These are phyloP conservation scores for Apostichopus californicus DNA, from an alignment of 35 echinoderm and acorn worm genomes.

Conservation along the genomic window DNA sequence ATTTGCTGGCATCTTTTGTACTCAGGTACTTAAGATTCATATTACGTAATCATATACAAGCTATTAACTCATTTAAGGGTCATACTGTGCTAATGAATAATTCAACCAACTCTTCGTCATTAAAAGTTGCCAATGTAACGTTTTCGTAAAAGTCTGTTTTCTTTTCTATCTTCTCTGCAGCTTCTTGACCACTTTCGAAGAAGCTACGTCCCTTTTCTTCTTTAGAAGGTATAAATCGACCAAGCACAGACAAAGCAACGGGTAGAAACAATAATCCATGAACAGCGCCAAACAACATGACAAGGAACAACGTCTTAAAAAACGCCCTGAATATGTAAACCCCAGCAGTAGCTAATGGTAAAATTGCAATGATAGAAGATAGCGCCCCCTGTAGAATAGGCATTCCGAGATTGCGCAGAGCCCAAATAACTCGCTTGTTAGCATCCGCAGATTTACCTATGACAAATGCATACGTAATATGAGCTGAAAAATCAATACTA, in stretches of 20 bases:
- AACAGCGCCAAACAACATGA: slow-evolving; percentile 61
- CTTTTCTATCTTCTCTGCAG: background rate
- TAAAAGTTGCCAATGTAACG: background rate
- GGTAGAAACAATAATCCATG: slow-evolving; percentile 65
- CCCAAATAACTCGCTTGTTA: slow-evolving; percentile 49
- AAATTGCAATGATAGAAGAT: slow-evolving; percentile 56
- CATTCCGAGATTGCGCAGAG: slow-evolving; percentile 51
- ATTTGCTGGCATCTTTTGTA: too few relatives aligned
- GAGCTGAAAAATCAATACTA: slow-evolving; percentile 83
- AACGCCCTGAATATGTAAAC: slow-evolving; percentile 62
- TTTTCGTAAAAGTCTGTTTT: background rate
- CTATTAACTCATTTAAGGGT: background rate
- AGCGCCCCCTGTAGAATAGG: slow-evolving; percentile 65
- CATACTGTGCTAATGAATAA: slow-evolving; percentile 20
- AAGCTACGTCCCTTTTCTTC: slow-evolving; percentile 13
- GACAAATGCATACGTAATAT: slow-evolving; percentile 76
- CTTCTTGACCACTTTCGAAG: slow-evolving; percentile 13
- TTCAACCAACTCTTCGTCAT: slow-evolving; percentile 19
- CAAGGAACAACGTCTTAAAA: slow-evolving; percentile 65
- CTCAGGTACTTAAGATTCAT: too few relatives aligned
- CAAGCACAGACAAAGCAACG: slow-evolving; percentile 46
- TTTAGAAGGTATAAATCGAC: slow-evolving; percentile 39
- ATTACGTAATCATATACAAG: too few relatives aligned
- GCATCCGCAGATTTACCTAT: slow-evolving; percentile 35
- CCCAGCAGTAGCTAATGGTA: slow-evolving; percentile 7